Evolutionary conservation across 2,888 invertebrate species (phyloP), one percentile per base, ranked within the genome.

Genomic region (Acrocera orbiculus): DNA sequence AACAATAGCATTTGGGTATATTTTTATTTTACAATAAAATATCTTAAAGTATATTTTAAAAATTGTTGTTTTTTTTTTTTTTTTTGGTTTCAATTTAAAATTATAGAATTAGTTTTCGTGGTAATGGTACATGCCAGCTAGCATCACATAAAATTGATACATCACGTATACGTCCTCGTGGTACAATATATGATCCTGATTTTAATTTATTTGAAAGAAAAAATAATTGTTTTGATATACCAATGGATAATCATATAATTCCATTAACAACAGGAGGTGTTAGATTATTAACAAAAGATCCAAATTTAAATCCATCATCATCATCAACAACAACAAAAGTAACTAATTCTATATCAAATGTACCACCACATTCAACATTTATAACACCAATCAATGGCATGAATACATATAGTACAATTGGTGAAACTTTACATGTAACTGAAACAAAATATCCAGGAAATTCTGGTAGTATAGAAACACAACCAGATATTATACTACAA

Each of bases 1-100:
- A 49, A 62, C 67, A 33, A 72, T 69, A 45, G 68, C 70, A 47
- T 73, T 73, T 45, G 73, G 73, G 73, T 73, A 45, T 61, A n/a
- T n/a, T n/a, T n/a, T n/a, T n/a, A n/a, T n/a, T n/a, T n/a, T 19
- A 5, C 5, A 19, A 8, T 19, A 19, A 19, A 10, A 22, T 6
- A 3, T 22, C 8, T 22, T 22, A n/a, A 6, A 22, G 8, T 22
- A 8, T 7, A 22, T 3, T 5, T 10, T 22, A 22, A 6, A 8
- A 22, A 4, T 10, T 8, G 6, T 14, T 8, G 9, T 5, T 13
- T 22, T 19, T 19, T 31, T n/a, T 34, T 36, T 28, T 26, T 17
- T 32, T 28, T 30, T 25, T 32, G 24, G 19, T 20, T 36, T 37
- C 26, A 16, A 16, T 32, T 35, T 35, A 30, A 43, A 30, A 32